These are phyloP conservation scores for Penaeus chinensis DNA, from an alignment of 1,140 invertebrate species.

Conservation along the genomic window DNA sequence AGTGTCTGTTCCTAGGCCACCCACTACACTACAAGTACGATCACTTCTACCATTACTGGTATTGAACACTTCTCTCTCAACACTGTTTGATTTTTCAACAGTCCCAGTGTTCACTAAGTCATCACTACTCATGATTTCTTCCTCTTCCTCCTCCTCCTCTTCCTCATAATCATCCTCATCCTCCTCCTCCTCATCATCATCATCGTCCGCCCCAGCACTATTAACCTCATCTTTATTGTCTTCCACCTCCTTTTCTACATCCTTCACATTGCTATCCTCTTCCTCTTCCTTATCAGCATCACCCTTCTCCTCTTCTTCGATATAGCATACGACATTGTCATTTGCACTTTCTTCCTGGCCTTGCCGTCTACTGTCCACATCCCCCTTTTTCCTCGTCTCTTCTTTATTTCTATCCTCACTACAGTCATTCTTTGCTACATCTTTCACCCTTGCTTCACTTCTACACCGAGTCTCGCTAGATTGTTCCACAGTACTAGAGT, in stretches of 20 bases:
- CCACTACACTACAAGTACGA: neutral
- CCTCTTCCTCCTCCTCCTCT: neutral
- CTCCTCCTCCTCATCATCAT: conserved; percentile 10
- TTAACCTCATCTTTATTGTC: neutral
- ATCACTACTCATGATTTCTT: conserved; percentile 38
- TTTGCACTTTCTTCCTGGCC: conserved; percentile 24
- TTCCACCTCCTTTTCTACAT: neutral
- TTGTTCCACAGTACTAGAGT: conserved; percentile 1
- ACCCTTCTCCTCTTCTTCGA: conserved; percentile 22
- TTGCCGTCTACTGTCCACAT: neutral
- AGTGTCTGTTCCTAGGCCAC: conserved; percentile 41
- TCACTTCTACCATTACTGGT: conserved; percentile 29
- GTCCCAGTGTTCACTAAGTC: conserved; percentile 33
- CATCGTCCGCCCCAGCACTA: neutral
- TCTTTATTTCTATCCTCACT: too few species aligned
- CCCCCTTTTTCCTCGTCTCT: too few species aligned
- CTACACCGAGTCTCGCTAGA: neutral
- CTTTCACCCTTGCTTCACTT: neutral
- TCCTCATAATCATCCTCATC: conserved; percentile 8
- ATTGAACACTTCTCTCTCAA: neutral
- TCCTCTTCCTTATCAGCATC: conserved; percentile 23
- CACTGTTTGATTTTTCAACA: conserved; percentile 1
- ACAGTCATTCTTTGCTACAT: too few species aligned
- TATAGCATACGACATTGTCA: conserved; percentile 46
- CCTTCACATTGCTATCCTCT: neutral